A percentile compares a stretch with the other conserved stretches of the same genome.
phyloP scores from a whole-genome alignment of 2,888 invertebrate genomes.

The Phyllotreta cruciferae region DNA sequence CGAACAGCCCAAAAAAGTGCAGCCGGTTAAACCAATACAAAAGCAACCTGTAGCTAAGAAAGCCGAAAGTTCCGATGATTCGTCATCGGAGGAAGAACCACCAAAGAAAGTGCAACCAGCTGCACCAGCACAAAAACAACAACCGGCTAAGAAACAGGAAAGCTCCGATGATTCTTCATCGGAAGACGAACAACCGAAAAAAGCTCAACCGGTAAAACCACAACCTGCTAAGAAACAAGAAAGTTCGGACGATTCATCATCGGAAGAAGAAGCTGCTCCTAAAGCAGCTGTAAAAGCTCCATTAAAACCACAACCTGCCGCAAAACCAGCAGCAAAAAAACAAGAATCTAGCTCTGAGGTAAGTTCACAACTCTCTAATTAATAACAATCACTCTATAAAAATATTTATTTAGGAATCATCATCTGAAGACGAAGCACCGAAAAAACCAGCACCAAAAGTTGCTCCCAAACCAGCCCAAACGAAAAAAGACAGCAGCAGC shows the following conservation, averaged over 20 bases:
- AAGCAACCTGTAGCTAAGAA: conserved; percentile 34
- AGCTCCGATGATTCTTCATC: conserved; percentile 43
- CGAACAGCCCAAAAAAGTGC: background rate
- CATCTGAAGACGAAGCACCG: conserved; percentile 20
- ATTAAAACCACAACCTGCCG: conserved; percentile 23
- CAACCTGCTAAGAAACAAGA: conserved; percentile 31
- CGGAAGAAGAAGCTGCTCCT: conserved; percentile 12
- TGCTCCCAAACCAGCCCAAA: conserved; percentile 9
- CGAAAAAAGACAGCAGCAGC: conserved; percentile 37
- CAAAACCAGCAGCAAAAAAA: conserved; percentile 22
- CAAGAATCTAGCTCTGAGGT: conserved; percentile 27
- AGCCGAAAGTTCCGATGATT: conserved; percentile 55
- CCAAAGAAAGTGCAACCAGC: conserved; percentile 11
- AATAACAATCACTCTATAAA: too few species aligned
- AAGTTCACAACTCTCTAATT: background rate
- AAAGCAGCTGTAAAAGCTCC: conserved; percentile 18
- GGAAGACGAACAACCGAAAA: conserved; percentile 34
- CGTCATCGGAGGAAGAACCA: conserved; percentile 51
- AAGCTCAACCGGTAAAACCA: conserved; percentile 15
- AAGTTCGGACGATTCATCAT: conserved; percentile 19
- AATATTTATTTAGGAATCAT: conserved; percentile 20
- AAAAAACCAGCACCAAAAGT: conserved; percentile 28
- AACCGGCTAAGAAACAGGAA: conserved; percentile 32
- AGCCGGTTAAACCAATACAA: background rate
- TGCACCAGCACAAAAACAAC: conserved; percentile 45